Conservation (phyloP, 2,888 invertebrate genomes). For the Andrena trimmerana region DNA sequence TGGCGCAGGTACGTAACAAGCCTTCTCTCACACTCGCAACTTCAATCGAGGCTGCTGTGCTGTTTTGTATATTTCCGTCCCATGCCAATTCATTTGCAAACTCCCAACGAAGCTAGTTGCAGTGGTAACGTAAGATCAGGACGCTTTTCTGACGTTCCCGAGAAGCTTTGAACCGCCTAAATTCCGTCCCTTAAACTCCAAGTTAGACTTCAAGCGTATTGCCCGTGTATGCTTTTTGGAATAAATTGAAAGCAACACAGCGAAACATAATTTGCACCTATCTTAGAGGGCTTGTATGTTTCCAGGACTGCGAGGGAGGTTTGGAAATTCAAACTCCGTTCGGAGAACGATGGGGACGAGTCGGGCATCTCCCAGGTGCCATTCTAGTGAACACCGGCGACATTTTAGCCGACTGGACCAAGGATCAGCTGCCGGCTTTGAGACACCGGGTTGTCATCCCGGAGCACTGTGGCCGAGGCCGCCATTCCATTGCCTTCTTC, state of each 20-base stretch:
- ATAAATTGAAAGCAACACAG: not conserved
- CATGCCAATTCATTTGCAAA: no score
- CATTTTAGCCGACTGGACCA: slow-evolving; percentile 91
- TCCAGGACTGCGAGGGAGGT: slow-evolving; percentile 91
- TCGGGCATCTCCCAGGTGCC: slow-evolving; percentile 91
- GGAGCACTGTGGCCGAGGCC: slow-evolving; percentile 88
- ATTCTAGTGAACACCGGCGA: slow-evolving; percentile 92
- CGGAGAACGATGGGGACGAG: slow-evolving; percentile 90
- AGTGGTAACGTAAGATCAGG: no score
- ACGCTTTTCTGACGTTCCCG: no score
- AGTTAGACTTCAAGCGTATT: not conserved
- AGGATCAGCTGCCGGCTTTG: slow-evolving; percentile 89
- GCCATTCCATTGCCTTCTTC: slow-evolving; percentile 92
- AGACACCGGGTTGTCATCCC: slow-evolving; percentile 92
- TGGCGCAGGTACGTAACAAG: slow-evolving; percentile 86
- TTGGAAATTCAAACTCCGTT: slow-evolving; percentile 89
- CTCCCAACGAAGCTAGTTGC: no score
- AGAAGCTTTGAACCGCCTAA: no score
- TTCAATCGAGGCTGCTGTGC: no score
- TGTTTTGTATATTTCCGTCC: no score
- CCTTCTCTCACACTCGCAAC: not conserved
- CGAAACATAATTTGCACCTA: not conserved
- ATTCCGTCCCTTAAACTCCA: not conserved
- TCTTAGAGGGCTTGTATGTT: not conserved
- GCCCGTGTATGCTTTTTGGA: not conserved